phyloP scores from a whole-genome alignment of 2,113 vertebrate species.

The Eptatretus burgeri region DNA sequence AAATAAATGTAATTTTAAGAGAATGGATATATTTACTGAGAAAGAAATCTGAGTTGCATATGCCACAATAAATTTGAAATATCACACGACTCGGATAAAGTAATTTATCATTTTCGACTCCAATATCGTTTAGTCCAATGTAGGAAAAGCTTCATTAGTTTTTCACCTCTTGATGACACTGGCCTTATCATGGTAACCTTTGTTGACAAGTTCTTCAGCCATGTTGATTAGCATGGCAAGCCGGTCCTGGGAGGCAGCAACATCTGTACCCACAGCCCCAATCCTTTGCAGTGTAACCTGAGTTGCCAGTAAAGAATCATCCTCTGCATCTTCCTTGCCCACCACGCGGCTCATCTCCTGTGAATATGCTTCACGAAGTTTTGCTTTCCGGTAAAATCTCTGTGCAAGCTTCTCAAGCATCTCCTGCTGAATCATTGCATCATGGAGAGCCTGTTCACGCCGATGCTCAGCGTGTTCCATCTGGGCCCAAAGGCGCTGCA shows the following conservation, averaged over 20 bases:
- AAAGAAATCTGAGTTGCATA: too few species aligned
- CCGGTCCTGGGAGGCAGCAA: slow-evolving; percentile 30
- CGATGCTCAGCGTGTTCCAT: slow-evolving; percentile 28
- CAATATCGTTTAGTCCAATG: too few species aligned
- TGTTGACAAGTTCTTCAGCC: slow-evolving; percentile 21
- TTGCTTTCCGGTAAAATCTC: slow-evolving; percentile 37
- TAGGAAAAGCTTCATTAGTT: too few species aligned
- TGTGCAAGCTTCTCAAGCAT: slow-evolving; percentile 37
- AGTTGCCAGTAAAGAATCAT: slow-evolving; percentile 17
- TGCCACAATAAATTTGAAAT: too few species aligned
- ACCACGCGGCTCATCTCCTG: slow-evolving; percentile 28
- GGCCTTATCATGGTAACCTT: slow-evolving; percentile 35
- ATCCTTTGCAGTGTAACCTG: slow-evolving; percentile 29
- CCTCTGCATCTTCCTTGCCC: slow-evolving; percentile 20
- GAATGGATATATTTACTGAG: too few species aligned
- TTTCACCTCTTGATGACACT: slow-evolving; percentile 23
- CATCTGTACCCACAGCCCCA: slow-evolving; percentile 33
- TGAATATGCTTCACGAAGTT: slow-evolving; percentile 35
- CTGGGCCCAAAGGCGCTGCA: slow-evolving; percentile 33
- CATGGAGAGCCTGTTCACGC: slow-evolving; percentile 23
- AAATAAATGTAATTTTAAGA: too few species aligned
- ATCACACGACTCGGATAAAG: too few species aligned
- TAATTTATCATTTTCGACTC: too few species aligned
- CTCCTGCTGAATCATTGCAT: slow-evolving; percentile 32
- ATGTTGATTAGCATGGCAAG: slow-evolving; percentile 33